Base-by-base conservation (phyloP, 64 coral and sea anemone species). In the Platygyra sinensis region DNA sequence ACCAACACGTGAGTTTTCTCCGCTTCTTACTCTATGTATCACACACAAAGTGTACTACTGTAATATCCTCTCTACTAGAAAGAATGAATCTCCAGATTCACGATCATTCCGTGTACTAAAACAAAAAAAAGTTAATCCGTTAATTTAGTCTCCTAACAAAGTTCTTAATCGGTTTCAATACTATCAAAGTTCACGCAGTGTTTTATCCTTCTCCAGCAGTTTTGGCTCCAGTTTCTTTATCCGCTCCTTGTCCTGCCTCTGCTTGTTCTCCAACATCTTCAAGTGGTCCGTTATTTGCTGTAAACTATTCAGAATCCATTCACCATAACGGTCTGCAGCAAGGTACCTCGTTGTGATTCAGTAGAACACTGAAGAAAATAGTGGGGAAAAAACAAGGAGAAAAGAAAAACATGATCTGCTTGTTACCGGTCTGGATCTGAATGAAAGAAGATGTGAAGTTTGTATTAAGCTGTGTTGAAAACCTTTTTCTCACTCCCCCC, bases 261-360 rank as follows among this genome's bases (percentile, higher is more conserved):
- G 73, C 52, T 54, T 54, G 52, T 54, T 5, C 18, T 75, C 73
- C 73, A 75, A 75, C 73, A 75, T 77, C 42, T 77, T 51, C 17
- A 77, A 52, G 42, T 19, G 75, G 42, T 77, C 42, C 22, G 39
- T 24, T 20, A 77, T 77, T 42, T 52, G 75, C 75, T 77, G 39
- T 25, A 77, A 52, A 77, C 75, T 77, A 25, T 52, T 77, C 25
- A 77, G 18, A 77, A 77, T 52, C 75, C 75, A 77, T 77, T 77
- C 42, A 52, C 75, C 46, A 77, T 77, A 54, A 25, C 75, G 75
- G 42, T 77, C n/a, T n/a, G n/a, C n/a, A n/a, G n/a, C n/a, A n/a
- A n/a, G n/a, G n/a, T n/a, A n/a, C n/a, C n/a, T n/a, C n/a, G n/a
- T n/a, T n/a, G n/a, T n/a, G n/a, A n/a, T n/a, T n/a, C n/a, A n/a